Evolutionary conservation across 2,113 vertebrate genomes (phyloP).

Genomic region (Gavia stellata): DNA sequence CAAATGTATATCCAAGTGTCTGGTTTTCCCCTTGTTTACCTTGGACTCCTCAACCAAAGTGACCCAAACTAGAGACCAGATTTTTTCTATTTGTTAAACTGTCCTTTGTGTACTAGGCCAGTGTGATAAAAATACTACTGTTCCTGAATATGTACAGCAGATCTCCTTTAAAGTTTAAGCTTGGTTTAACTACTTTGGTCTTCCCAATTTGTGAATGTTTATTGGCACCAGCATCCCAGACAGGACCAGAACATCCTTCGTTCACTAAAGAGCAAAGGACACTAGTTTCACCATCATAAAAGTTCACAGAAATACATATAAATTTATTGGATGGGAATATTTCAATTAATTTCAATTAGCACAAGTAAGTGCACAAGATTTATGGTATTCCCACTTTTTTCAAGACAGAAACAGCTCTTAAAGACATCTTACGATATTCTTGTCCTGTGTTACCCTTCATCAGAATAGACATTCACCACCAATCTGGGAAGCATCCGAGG

Average conservation of each 20-base stretch:
- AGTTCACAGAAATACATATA: neutral
- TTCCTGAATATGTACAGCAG: neutral
- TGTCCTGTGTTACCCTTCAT: neutral
- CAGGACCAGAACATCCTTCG: neutral
- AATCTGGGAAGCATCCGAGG: neutral
- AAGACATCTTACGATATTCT: accelerated
- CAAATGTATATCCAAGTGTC: accelerated
- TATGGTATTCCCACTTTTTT: accelerated
- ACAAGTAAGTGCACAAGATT: neutral
- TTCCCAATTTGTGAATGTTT: neutral
- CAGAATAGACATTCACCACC: neutral
- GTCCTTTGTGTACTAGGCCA: neutral
- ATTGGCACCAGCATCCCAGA: neutral
- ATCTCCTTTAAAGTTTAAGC: neutral
- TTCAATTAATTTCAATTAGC: neutral
- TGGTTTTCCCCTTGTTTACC: neutral
- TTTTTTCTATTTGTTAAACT: neutral
- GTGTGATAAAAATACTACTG: neutral
- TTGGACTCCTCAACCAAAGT: neutral
- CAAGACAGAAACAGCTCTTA: neutral
- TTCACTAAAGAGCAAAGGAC: neutral
- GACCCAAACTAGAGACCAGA: neutral
- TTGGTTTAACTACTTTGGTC: neutral
- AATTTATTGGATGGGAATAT: neutral
- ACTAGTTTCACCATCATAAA: neutral